Evolutionary conservation across 2,113 vertebrate species (phyloP), one percentile per base, ranked within the genome.

Genomic region (Syngnathus floridae): DNA sequence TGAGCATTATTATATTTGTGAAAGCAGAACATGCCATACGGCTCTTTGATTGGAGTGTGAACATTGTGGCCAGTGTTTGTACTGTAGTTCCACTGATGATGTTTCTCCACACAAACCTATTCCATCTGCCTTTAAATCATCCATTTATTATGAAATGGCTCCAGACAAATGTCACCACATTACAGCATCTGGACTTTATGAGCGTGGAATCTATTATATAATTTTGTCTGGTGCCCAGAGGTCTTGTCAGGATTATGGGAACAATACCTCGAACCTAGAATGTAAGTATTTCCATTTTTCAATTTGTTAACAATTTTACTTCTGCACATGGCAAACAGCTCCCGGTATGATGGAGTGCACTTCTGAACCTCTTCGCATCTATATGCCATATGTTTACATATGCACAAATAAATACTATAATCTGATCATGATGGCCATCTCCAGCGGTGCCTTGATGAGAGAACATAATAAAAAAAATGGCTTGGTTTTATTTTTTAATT

Each of bases 181-280:
- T 45, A 21, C 43, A 67, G 46, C 13, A 70, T 62, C 41, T 73
- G 51, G 62, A 45, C n/a, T 61, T 61, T 41, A 43, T 43, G 37
- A 51, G 11, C 51, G 16, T 64, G 62, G 62, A 64, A 48, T 71
- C 17, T 51, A 12, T 37, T 55, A 26, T n/a, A 37, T 17, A 36
- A 71, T 63, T 71, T 12, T 43, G 22, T 64, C 45, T 45, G 67
- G 8, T 12, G 57, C 45, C 57, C 43, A 55, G 67, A 75, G 66
- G 76, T 71, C 62, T 22, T 51, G 62, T 49, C 62, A 26, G 19
- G 62, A 60, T 26, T 62, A 49, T 61, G 66, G 43, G 46, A 66
- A 62, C 31, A 66, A 7, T 36, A 41, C 37, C 16, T 35, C 7
- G 10, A 5, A 26, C 37, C 41, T 66, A 66, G 71, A 74, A 79